Conservation (phyloP, 2,888 invertebrate genomes). For the Tenthredo amoena region DNA sequence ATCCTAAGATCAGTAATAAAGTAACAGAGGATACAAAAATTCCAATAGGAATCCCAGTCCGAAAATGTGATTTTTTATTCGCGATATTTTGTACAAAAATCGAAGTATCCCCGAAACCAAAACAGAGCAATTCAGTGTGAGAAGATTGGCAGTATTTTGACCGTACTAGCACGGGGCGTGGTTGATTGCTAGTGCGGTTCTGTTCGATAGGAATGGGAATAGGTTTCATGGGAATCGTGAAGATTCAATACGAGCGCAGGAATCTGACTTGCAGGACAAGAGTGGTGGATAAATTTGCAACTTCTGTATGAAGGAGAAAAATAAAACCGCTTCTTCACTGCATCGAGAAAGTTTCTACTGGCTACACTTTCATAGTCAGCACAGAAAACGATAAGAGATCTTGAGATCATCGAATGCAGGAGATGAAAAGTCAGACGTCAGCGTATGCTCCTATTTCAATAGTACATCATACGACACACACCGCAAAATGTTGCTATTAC, state of each 20-base stretch:
- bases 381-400: neutral
- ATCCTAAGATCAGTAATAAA: neutral
- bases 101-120: neutral
- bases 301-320: neutral
- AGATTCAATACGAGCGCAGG: neutral
- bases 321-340: neutral
- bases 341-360: neutral
- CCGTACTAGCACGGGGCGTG: neutral
- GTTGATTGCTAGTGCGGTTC: conserved; percentile 15
- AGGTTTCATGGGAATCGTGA: conserved; percentile 10
- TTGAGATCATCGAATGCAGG: neutral
- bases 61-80: neutral
- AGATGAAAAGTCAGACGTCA: neutral
- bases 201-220: conserved; percentile 14
- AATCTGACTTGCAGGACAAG: conserved; percentile 3
- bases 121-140: conserved; percentile 1
- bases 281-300: neutral
- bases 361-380: neutral
- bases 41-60: neutral
- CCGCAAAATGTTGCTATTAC: neutral
- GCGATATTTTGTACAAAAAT: neutral
- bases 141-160: conserved; percentile 1
- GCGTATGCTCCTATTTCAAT: neutral
- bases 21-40: neutral
- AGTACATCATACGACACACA: too few relatives aligned